Conservation (phyloP, 2,888 invertebrate species). For the Amphipoea lucens region DNA sequence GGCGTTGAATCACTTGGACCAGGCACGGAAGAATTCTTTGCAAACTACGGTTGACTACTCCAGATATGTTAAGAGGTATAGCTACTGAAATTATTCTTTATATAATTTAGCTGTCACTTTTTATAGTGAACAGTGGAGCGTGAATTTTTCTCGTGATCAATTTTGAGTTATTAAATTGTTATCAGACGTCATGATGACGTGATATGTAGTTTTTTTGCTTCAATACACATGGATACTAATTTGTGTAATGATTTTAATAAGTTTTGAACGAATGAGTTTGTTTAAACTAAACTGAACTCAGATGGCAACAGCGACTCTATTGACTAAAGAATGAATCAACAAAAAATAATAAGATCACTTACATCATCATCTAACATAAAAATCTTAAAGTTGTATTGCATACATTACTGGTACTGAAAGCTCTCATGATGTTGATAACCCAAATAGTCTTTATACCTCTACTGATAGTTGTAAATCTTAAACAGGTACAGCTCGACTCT, state of each 20-base stretch:
- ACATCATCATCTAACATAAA: neutral
- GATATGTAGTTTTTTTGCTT: constrained; percentile 59
- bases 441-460: neutral
- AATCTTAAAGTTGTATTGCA: neutral
- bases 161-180: constrained; percentile 63
- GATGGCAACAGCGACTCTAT: constrained; percentile 29
- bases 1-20: constrained; percentile 88
- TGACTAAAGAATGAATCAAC: constrained; percentile 1
- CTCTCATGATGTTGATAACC: neutral
- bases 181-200: constrained; percentile 61
- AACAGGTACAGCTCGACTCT: constrained; percentile 93
- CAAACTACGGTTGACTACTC: constrained; percentile 95
- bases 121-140: constrained; percentile 55
- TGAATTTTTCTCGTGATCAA: constrained; percentile 60
- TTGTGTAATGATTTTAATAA: constrained; percentile 64
- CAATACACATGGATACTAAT: constrained; percentile 62
- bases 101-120: constrained; percentile 68
- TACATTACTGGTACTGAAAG: neutral
- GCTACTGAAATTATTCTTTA: constrained; percentile 64
- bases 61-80: constrained; percentile 95
- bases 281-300: constrained; percentile 22
- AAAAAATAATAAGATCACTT: constrained; percentile 9
- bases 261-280: constrained; percentile 28
- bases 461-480: constrained; percentile 4
- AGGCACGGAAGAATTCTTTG: constrained; percentile 89